Base-by-base conservation (phyloP, 2,113 vertebrate species). In the Leptobrachium ailaonicum region DNA sequence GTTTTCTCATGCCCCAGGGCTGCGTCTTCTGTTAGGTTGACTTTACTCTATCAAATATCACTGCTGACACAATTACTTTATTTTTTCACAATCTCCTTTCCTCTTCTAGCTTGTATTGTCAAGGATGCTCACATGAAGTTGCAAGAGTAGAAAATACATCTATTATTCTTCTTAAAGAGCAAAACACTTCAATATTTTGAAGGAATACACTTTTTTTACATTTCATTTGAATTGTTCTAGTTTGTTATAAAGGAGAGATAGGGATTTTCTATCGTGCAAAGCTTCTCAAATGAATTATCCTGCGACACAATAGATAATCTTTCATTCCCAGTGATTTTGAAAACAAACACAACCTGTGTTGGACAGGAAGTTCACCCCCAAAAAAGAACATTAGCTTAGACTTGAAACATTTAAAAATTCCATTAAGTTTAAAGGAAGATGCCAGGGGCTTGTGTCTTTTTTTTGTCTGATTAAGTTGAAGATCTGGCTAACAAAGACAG, bases 401-500 rank as follows among this genome's bases (percentile, higher is more conserved):
- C 84, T 83, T 85, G 84, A 90, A 84, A 87, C 79, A 69, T 60
- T 76, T 66, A 71, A 77, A 86, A 87, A 89, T 88, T 86, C 85
- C 86, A 85, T 88, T 85, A 85, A 74, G 80, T 82, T 83, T 85
- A 76, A 77, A 83, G 75, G 69, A 77, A 50, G 6, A 73, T 83
- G 74, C 85, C 76, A 64, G 79, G 83, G 87, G 88, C 76, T 86
- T 87, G 87, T 50, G 43, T 80, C 54, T 62, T 85, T 78, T 84
- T 82, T 13, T 42, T 75, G 67, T 45, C 82, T 67, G 4, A 74
- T 66, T 69, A 80, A 84, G 85, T 76, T 78, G 82, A 0, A 72
- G 82, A 83, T 82, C 83, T 86, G 79, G 82, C 82, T 82, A 87
- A 89, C 89, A 88, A 91, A 90, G 84, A 88, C 81, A 56, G 82